Conservation (phyloP, 2,113 vertebrate genomes). For the Erpornis zantholeuca region DNA sequence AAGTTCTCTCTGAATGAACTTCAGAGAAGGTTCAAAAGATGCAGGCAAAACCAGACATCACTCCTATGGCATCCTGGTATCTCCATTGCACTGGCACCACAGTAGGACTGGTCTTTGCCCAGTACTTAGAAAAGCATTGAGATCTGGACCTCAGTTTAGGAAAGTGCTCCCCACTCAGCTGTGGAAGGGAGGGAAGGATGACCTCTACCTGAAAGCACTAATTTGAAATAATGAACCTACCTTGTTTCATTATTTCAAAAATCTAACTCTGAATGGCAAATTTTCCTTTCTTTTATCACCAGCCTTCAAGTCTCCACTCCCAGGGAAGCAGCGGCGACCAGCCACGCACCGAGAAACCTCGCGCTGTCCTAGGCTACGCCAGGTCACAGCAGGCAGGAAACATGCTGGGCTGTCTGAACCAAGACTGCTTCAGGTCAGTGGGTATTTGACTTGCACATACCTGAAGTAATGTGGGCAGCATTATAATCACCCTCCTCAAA, state of each 20-base stretch:
- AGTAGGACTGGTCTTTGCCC: not conserved
- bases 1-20: not conserved
- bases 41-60: not conserved
- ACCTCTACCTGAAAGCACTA: not conserved
- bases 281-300: not conserved
- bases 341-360: not conserved
- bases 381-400: constrained; percentile 26
- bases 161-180: not conserved
- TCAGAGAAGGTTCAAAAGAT: not conserved
- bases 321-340: not conserved
- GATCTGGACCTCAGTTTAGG: not conserved
- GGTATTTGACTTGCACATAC: constrained; percentile 44
- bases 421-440: constrained; percentile 24
- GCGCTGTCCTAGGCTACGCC: not conserved
- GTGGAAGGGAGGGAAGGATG: not conserved
- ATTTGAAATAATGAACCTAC: not conserved
- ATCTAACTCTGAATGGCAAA: not conserved
- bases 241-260: not conserved
- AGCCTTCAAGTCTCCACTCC: not conserved
- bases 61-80: not conserved
- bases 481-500: constrained; percentile 7
- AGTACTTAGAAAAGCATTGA: not conserved
- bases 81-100: not conserved
- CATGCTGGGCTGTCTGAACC: constrained; percentile 1
- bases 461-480: not conserved